A percentile compares a stretch with the other conserved stretches of the same genome.
phyloP scores from a whole-genome alignment of 2,797 vertebrate species.

The Enteromius trimaculatus region DNA sequence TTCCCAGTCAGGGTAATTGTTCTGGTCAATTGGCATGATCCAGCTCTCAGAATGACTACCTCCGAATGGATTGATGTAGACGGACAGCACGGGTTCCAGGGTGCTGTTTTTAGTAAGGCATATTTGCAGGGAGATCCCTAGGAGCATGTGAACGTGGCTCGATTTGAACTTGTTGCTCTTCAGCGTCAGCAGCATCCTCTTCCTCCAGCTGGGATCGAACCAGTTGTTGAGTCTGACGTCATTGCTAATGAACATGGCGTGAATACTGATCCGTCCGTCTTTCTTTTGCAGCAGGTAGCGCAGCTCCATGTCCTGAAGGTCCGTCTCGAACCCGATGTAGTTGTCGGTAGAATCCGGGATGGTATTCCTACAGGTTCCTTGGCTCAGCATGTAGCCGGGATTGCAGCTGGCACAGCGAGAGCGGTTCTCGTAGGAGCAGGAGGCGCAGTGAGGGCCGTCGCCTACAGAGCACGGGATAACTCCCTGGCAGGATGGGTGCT shows the following conservation, averaged over 20 bases:
- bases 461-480: constrained; percentile 89
- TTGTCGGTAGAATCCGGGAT: constrained; percentile 95
- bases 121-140: constrained; percentile 94
- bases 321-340: constrained; percentile 95
- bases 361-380: constrained; percentile 91
- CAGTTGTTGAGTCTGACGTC: constrained; percentile 96
- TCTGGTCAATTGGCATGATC: constrained; percentile 96
- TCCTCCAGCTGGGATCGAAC: constrained; percentile 97
- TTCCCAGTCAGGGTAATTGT: constrained; percentile 95
- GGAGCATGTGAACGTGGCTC: constrained; percentile 95
- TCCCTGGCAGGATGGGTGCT: constrained; percentile 87
- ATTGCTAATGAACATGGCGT: constrained; percentile 97
- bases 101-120: constrained; percentile 98
- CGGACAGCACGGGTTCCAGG: constrained; percentile 90
- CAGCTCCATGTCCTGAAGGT: constrained; percentile 93
- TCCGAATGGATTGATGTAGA: constrained; percentile 96
- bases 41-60: constrained; percentile 99
- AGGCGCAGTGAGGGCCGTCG: constrained; percentile 84
- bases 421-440: constrained; percentile 92
- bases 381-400: constrained; percentile 90
- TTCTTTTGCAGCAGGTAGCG: constrained; percentile 89
- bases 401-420: constrained; percentile 93
- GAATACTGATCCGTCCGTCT: constrained; percentile 88
- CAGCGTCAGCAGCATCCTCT: constrained; percentile 94
- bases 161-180: constrained; percentile 99